These are phyloP conservation scores for Saxicola maurus DNA, from an alignment of 2,797 vertebrate species.

Conservation along the genomic window DNA sequence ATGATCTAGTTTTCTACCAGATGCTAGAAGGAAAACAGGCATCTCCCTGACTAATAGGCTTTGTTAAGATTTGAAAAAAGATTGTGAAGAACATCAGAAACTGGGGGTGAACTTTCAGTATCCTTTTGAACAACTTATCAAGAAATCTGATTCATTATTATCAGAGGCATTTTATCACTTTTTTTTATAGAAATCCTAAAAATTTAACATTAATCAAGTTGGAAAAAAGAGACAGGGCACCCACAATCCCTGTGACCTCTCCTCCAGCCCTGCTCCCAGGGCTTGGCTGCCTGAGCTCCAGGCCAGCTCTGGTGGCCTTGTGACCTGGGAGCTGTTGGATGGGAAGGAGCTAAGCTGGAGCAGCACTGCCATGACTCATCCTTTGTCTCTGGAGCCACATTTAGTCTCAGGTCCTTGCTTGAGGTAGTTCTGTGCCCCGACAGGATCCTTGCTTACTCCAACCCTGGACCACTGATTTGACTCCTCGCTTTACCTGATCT, in stretches of 20 bases:
- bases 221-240: not conserved
- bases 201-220: not conserved
- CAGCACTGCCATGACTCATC: not conserved
- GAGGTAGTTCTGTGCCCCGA: not conserved
- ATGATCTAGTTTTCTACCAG: not conserved
- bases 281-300: not conserved
- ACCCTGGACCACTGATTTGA: not conserved
- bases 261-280: fast-evolving
- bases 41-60: not conserved
- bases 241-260: not conserved
- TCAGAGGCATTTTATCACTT: not conserved
- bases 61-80: not conserved
- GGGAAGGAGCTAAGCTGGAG: not conserved
- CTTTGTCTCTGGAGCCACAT: not conserved
- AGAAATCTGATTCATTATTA: not conserved
- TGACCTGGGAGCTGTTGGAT: not conserved
- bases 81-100: not conserved
- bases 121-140: not conserved
- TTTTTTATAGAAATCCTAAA: not conserved
- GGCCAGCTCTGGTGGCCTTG: not conserved
- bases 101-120: not conserved
- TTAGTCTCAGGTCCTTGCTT: not conserved
- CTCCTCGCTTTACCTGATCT: not conserved
- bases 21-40: not conserved
- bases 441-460: not conserved